Evolutionary conservation across 2,888 invertebrate genomes (phyloP), one percentile per base, ranked within the genome.

Genomic region (Antheraea assamensis): DNA sequence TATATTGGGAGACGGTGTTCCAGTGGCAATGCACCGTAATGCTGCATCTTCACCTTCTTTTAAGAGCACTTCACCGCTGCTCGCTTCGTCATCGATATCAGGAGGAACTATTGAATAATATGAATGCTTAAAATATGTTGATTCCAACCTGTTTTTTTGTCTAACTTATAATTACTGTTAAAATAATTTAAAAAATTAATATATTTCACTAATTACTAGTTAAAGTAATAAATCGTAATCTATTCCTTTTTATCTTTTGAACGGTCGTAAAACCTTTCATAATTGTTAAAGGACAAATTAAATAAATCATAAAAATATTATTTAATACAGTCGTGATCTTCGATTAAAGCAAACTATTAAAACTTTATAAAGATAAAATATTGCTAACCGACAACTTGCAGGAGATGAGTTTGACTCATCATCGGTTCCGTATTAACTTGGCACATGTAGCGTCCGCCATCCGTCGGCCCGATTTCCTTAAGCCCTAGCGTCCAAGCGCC

Each of bases 381-480:
- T 71, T 74, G 74, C 61, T 88, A 75, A 94, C 93, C 94, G 73
- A 94, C 94, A 78, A 94, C 93, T 76, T 92, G 90, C 10, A 94
- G 85, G 52, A 84, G 82, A 79, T 94, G 94, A n/a, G 91, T 90
- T 81, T 94, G 94, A 74, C 92, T 93, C 93, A 94, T 94, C 94
- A 94, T 93, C 0, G 93, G 94, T 78, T 94, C 93, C 0, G 93
- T 93, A 80, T 93, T 93, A 74, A 94, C 90, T 76, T 93, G 93
- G 87, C 97, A 97, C 97, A 97, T 97, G 92, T 97, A 98, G 92
- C 97, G 96, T 72, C 98, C 98, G 66, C 97, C 96, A 91, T 98
- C 98, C 13, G 96, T 93, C 82, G 97, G 96, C 73, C 96, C 96
- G 71, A 98, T 97, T 85, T 97, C 97, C 81, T 96, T 95, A 84